phyloP scores from a whole-genome alignment of 1,140 invertebrate genomes.

The Battus philenor region DNA sequence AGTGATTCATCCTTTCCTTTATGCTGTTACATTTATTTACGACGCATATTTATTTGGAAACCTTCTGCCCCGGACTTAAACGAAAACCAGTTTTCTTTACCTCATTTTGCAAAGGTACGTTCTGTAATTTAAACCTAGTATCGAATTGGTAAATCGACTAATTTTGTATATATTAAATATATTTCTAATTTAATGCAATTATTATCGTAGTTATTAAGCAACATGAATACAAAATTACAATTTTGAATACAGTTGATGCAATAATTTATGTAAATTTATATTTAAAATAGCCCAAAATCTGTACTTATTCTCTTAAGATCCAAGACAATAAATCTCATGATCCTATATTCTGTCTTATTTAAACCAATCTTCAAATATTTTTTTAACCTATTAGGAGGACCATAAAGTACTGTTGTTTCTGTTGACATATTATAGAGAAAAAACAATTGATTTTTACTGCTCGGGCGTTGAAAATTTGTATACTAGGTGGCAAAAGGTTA shows the following conservation, averaged over 20 bases:
- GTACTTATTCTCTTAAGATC: too few relatives aligned
- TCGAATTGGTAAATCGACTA: background rate
- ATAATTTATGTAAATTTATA: too few relatives aligned
- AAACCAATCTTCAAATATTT: background rate
- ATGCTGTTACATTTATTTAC: constrained; percentile 7
- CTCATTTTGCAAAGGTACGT: background rate
- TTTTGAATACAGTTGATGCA: too few relatives aligned
- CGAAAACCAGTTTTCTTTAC: background rate
- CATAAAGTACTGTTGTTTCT: too few relatives aligned
- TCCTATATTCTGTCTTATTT: background rate
- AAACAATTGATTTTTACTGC: too few relatives aligned
- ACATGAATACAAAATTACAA: background rate
- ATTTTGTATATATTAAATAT: background rate
- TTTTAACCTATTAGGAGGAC: too few relatives aligned
- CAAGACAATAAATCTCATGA: too few relatives aligned
- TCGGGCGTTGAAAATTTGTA: too few relatives aligned
- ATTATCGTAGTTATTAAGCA: background rate
- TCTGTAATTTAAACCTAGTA: background rate
- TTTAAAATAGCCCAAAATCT: too few relatives aligned
- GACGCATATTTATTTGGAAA: background rate
- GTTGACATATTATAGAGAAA: too few relatives aligned
- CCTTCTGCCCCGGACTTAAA: constrained; percentile 3
- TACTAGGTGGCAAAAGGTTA: too few relatives aligned
- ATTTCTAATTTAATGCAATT: background rate
- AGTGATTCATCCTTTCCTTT: constrained; percentile 9